Evolutionary conservation across 2,113 vertebrate genomes (phyloP).

Genomic region (Rhinolophus ferrumequinum): DNA sequence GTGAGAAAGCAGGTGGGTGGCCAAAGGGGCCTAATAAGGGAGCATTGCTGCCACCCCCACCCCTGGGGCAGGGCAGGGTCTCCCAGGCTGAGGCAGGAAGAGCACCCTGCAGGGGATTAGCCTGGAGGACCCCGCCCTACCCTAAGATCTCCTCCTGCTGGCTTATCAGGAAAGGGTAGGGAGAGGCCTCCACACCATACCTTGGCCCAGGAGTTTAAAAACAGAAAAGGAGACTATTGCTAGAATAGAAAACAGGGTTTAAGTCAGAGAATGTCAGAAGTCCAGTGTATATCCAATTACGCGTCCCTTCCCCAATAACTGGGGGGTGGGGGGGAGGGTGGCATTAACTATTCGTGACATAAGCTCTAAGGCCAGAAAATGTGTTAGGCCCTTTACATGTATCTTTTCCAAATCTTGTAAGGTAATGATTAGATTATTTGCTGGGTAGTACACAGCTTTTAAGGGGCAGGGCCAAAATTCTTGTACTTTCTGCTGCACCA

Average conservation of each 20-base stretch:
- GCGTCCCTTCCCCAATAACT: neutral
- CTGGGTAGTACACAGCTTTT: neutral
- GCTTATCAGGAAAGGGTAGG: neutral
- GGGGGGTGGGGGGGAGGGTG: no score
- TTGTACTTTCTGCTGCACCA: neutral
- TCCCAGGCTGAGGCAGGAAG: neutral
- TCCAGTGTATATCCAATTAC: neutral
- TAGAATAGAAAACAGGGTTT: neutral
- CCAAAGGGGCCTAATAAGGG: neutral
- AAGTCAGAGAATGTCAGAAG: neutral
- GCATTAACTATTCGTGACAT: neutral
- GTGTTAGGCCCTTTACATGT: neutral
- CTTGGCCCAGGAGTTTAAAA: slow-evolving; percentile 4
- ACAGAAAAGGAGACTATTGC: neutral
- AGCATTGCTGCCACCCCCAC: neutral
- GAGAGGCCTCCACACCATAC: neutral
- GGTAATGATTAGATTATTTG: neutral
- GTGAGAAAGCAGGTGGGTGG: neutral
- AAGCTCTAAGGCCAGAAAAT: neutral
- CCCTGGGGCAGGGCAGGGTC: neutral
- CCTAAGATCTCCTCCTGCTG: neutral
- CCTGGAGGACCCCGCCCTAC: neutral
- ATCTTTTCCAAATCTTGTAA: neutral
- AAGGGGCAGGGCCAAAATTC: neutral
- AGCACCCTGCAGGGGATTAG: neutral